These are phyloP conservation scores for Gymnoscopelus microlampas DNA, from an alignment of 2,797 vertebrate genomes.

Conservation along the genomic window DNA sequence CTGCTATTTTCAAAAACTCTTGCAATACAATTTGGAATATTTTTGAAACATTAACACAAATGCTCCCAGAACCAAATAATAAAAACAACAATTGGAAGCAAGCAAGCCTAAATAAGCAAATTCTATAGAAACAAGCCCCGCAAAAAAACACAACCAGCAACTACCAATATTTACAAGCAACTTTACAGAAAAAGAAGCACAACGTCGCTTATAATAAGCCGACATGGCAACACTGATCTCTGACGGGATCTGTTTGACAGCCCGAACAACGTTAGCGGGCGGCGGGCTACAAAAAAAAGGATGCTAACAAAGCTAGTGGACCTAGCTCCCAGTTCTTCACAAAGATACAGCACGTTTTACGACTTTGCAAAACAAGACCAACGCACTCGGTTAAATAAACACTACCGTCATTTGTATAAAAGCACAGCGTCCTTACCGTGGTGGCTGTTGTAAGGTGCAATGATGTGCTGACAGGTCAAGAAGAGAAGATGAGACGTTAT, in stretches of 20 bases:
- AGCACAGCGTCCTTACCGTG: conserved; percentile 48
- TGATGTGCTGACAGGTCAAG: conserved; percentile 42
- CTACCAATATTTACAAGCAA: no score
- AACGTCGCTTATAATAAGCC: no score
- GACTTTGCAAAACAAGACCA: neutral
- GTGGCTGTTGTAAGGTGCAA: neutral
- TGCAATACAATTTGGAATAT: no score
- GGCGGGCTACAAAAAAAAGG: conserved; percentile 34
- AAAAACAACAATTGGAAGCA: no score
- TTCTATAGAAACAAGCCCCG: no score
- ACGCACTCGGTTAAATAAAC: neutral
- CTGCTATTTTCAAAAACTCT: no score
- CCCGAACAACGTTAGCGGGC: conserved; percentile 55
- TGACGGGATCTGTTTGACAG: conserved; percentile 56
- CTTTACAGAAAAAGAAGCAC: no score
- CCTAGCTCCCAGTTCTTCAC: neutral
- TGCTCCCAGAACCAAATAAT: no score
- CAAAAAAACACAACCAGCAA: no score
- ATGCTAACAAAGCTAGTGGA: conserved; percentile 50
- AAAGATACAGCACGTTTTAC: neutral
- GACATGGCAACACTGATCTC: no score
- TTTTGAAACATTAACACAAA: no score
- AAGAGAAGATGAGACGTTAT: conserved; percentile 44
- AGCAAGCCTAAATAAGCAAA: no score
- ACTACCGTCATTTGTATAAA: neutral